These are phyloP conservation scores for Scortum barcoo DNA, from an alignment of 2,113 vertebrate species.

Conservation along the genomic window DNA sequence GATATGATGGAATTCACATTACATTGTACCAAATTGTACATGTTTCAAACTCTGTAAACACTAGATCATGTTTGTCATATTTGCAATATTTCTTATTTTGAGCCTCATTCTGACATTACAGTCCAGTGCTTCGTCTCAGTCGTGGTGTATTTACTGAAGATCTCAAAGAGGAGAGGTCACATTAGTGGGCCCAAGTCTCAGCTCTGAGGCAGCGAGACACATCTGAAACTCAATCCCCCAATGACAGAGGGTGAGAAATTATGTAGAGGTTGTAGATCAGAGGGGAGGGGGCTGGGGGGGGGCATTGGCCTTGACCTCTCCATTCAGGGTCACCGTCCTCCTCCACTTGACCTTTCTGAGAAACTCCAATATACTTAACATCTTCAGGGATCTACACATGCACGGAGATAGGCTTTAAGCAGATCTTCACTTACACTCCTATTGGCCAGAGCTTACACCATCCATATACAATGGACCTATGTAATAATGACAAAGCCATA, in stretches of 20 bases:
- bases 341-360: slow-evolving; percentile 61
- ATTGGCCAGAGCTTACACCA: not conserved
- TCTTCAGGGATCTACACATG: slow-evolving; percentile 31
- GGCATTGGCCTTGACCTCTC: slow-evolving; percentile 69
- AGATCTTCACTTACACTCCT: not conserved
- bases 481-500: not conserved
- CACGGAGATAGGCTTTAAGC: slow-evolving; percentile 3
- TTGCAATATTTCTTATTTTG: not conserved
- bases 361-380: slow-evolving; percentile 48
- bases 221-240: slow-evolving; percentile 63
- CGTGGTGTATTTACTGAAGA: slow-evolving; percentile 19
- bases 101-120: not conserved
- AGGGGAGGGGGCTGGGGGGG: no score
- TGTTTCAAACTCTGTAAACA: not conserved
- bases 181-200: slow-evolving; percentile 7
- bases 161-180: slow-evolving; percentile 7
- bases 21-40: not conserved
- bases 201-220: slow-evolving; percentile 12
- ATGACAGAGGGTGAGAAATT: slow-evolving; percentile 76
- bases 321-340: slow-evolving; percentile 56
- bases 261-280: slow-evolving; percentile 65
- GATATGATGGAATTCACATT: not conserved
- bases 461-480: not conserved
- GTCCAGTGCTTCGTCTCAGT: not conserved
- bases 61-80: not conserved